Conservation (phyloP, 2,113 vertebrate species). For the Morone saxatilis region DNA sequence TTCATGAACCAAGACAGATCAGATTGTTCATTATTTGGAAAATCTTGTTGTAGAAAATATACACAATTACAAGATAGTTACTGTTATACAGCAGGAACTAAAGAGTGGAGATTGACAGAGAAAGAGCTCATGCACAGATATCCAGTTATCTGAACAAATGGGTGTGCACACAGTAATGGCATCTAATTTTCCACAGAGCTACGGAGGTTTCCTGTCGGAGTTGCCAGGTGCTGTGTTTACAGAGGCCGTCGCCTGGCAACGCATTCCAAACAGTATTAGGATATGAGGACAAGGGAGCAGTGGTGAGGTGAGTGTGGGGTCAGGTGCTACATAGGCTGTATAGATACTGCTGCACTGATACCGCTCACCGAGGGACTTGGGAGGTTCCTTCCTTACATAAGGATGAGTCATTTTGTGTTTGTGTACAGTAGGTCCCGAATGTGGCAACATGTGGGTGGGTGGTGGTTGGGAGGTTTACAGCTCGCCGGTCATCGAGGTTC, state of each 20-base stretch:
- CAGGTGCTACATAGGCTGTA: conserved; percentile 35
- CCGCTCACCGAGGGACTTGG: conserved; percentile 37
- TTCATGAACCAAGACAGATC: conserved; percentile 64
- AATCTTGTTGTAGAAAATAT: conserved; percentile 29
- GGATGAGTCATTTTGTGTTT: conserved; percentile 69
- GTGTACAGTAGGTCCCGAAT: conserved; percentile 53
- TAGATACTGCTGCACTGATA: conserved; percentile 35
- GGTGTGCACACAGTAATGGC: conserved; percentile 56
- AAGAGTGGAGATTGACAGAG: conserved; percentile 17
- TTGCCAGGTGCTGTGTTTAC: conserved; percentile 83
- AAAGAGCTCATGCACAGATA: conserved; percentile 22
- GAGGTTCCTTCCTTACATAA: conserved; percentile 38
- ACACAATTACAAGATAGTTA: not conserved
- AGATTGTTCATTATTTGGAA: conserved; percentile 40
- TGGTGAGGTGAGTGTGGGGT: conserved; percentile 62
- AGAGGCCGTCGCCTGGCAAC: conserved; percentile 78
- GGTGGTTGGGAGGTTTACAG: conserved; percentile 54
- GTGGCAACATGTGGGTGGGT: conserved; percentile 67
- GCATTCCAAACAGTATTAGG: conserved; percentile 78
- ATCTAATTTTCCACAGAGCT: conserved; percentile 75
- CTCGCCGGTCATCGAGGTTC: conserved; percentile 59
- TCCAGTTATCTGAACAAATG: conserved; percentile 60
- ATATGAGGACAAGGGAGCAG: conserved; percentile 43
- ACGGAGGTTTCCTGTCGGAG: conserved; percentile 77
- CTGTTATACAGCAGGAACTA: conserved; percentile 11